Evolutionary conservation across 2,797 vertebrate species (phyloP), one percentile per base, ranked within the genome.

Genomic region (Mormyrops attenuatus): DNA sequence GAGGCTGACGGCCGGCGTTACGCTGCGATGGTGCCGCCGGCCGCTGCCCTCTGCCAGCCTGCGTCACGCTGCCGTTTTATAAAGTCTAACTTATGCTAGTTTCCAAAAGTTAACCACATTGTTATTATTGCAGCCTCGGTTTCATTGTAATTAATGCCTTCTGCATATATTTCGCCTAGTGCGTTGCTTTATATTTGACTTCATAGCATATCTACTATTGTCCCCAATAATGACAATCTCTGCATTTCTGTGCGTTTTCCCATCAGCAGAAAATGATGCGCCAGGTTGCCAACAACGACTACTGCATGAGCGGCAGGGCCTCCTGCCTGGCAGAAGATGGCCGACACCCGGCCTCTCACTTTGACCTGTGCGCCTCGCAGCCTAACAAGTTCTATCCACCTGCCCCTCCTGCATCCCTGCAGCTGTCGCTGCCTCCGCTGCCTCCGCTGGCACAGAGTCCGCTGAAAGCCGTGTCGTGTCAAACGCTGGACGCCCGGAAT

Each of bases 191-290:
- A 41, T 41, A 80, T 80, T 73, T 80, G 3, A 73, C 66, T 38
- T 80, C 44, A 44, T 44, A n/a, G 2, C 47, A 85, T 30, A 26
- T 50, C 22, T 49, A 38, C 34, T 26, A 11, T 52, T 26, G 47
- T 22, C 44, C 44, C 82, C 11, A 52, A 6, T 26, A 85, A 85
- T 85, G 82, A 52, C 82, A 87, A n/a, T 34, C 26, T 47, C 30
- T 87, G 52, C 50, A 17, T 60, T 87, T n/a, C 26, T 41, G 47
- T 85, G 49, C 49, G 4, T 57, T 47, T 66, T 22, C 22, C 8
- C 34, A 38, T 89, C 91, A 80, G 90, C 95, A 99, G 98, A 98
- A 96, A 96, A 99, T 99, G 97, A 99, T 99, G 98, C 98, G 99
- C 95, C 97, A 98, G 89, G 98, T 99, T 94, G 95, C 96, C 94